phyloP scores from a whole-genome alignment of 1,140 invertebrate genomes.

The Oppia nitens region DNA sequence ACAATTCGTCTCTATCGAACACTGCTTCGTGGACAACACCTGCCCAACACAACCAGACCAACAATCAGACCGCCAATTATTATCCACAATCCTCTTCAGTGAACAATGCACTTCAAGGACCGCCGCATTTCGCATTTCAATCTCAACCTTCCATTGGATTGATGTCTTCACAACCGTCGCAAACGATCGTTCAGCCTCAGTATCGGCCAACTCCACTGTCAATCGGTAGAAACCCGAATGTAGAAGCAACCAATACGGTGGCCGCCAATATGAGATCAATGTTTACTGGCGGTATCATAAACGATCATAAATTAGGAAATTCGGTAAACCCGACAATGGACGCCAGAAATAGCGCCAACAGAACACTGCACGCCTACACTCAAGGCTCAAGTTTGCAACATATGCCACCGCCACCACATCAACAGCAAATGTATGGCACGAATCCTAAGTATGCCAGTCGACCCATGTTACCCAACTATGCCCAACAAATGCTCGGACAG shows the following conservation, averaged over 20 bases:
- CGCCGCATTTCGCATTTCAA: constrained; percentile 17
- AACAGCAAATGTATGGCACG: neutral
- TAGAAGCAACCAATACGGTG: neutral
- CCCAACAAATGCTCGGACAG: neutral
- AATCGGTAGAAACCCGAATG: neutral
- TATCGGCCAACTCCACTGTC: constrained; percentile 15
- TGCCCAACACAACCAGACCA: constrained; percentile 31
- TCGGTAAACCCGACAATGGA: constrained; percentile 9
- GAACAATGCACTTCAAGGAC: constrained; percentile 17
- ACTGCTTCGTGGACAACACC: constrained; percentile 34
- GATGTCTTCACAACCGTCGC: constrained; percentile 17
- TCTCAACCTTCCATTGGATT: constrained; percentile 19
- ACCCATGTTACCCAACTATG: neutral
- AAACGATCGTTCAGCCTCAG: constrained; percentile 14
- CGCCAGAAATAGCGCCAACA: constrained; percentile 9
- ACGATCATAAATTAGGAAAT: constrained; percentile 17
- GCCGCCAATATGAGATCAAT: neutral
- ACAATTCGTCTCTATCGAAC: constrained; percentile 31
- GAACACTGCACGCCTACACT: constrained; percentile 6
- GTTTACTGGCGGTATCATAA: constrained; percentile 1
- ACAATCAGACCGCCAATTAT: constrained; percentile 17
- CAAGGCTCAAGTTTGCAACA: constrained; percentile 13
- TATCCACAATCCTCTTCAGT: constrained; percentile 18
- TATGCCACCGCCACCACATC: neutral
- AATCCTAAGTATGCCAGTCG: neutral